phyloP scores from a whole-genome alignment of 1,140 invertebrate species.

The Sycophaga agraensis region DNA sequence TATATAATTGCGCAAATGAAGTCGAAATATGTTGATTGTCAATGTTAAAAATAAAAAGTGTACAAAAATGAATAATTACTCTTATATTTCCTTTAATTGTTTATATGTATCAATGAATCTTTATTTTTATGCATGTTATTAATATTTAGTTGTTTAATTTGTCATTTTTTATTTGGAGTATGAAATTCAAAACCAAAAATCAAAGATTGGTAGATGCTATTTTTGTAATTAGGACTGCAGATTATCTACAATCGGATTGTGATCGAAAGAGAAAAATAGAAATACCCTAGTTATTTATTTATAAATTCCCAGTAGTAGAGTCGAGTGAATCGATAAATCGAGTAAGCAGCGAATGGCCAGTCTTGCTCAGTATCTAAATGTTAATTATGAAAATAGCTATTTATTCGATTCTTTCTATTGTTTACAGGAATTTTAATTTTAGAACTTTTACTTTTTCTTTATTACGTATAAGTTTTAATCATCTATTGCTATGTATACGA shows the following conservation, averaged over 20 bases:
- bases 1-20: conserved; percentile 52
- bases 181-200: conserved; percentile 4
- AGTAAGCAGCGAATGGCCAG: conserved; percentile 26
- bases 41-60: conserved; percentile 59
- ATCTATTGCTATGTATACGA: too few relatives aligned
- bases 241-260: background rate
- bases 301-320: conserved; percentile 48
- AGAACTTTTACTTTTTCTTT: too few relatives aligned
- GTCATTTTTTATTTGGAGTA: background rate
- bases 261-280: conserved; percentile 39
- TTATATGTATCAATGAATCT: too few relatives aligned
- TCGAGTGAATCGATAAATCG: conserved; percentile 52
- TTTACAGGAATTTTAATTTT: too few relatives aligned
- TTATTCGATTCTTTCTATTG: too few relatives aligned
- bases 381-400: too few relatives aligned
- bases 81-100: conserved; percentile 9
- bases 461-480: too few relatives aligned
- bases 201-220: background rate
- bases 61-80: conserved; percentile 43
- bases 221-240: conserved; percentile 10
- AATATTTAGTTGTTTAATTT: background rate
- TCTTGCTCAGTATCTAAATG: background rate
- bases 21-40: conserved; percentile 52
- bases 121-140: too few relatives aligned
- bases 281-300: conserved; percentile 50